These are phyloP conservation scores for Lepeophtheirus nordmannii DNA, from an alignment of 2,888 invertebrate genomes.

Conservation along the genomic window DNA sequence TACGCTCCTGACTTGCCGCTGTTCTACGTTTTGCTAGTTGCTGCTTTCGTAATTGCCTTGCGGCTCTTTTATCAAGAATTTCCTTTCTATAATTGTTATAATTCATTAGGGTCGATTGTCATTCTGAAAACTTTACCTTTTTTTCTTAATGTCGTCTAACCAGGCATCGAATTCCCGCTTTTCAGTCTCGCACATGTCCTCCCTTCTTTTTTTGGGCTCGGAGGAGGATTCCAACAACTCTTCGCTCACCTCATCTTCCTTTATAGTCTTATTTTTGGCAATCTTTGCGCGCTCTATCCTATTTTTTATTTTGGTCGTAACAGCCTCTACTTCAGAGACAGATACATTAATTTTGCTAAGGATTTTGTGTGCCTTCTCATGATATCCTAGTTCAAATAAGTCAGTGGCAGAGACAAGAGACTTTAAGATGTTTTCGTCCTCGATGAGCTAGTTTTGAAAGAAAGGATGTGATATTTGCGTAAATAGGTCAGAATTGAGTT, in stretches of 20 bases:
- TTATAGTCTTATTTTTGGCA: background rate
- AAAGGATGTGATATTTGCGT: background rate
- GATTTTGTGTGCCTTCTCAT: background rate
- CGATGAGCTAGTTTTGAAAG: background rate
- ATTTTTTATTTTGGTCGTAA: too few relatives aligned
- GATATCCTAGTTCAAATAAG: conserved; percentile 5
- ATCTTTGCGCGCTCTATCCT: too few relatives aligned
- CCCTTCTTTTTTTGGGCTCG: conserved; percentile 25
- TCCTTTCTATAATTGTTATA: conserved; percentile 44
- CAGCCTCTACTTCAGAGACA: too few relatives aligned
- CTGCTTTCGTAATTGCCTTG: conserved; percentile 59
- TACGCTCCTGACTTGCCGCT: conserved; percentile 80
- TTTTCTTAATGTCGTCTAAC: conserved; percentile 39
- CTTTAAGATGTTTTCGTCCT: background rate
- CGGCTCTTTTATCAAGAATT: conserved; percentile 52
- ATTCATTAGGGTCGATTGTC: background rate
- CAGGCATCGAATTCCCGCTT: conserved; percentile 39
- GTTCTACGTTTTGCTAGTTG: conserved; percentile 79
- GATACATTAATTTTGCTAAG: background rate
- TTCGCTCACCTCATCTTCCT: conserved; percentile 25
- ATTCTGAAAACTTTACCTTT: conserved; percentile 2
- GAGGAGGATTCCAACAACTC: conserved; percentile 1
- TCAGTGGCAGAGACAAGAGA: background rate
- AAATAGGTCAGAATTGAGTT: conserved; percentile 8
- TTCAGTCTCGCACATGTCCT: conserved; percentile 25